These are phyloP conservation scores for Saimiri boliviensis DNA, from an alignment of 2,113 vertebrate species.

Conservation along the genomic window DNA sequence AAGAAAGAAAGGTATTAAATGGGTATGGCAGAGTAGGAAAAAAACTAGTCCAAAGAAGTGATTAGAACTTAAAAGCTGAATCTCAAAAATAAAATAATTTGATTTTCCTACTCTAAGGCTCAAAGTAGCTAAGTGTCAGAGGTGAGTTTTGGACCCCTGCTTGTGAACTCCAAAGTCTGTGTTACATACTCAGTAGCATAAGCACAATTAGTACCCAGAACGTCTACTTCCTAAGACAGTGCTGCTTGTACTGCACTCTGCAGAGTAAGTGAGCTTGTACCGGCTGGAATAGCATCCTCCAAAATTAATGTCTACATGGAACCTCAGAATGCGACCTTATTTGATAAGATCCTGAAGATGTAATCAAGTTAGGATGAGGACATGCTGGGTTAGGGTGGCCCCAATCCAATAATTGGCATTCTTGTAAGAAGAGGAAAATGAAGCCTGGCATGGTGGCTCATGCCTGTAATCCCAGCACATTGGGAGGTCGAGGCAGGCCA, in stretches of 20 bases:
- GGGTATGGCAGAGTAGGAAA: not conserved
- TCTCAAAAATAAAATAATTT: slow-evolving; percentile 13
- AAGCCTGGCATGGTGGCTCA: not conserved
- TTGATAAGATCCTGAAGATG: not conserved
- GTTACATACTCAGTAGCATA: not conserved
- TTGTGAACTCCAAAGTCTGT: not conserved
- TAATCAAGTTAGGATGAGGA: not conserved
- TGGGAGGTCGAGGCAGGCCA: no score
- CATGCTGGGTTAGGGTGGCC: not conserved
- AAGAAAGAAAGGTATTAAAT: not conserved
- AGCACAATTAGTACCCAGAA: not conserved
- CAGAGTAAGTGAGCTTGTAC: not conserved
- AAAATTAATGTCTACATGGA: not conserved
- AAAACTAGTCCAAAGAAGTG: not conserved
- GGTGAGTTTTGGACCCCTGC: not conserved
- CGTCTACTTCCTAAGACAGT: not conserved
- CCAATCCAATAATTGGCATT: not conserved
- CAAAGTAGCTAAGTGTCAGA: not conserved
- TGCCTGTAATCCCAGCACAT: no score
- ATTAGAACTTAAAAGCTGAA: not conserved
- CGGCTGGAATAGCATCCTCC: not conserved
- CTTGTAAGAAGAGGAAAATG: not conserved
- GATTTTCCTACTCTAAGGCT: not conserved
- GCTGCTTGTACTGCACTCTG: not conserved
- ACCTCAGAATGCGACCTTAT: not conserved